Conservation (phyloP, 1,140 invertebrate species). For the Telenomus remus region DNA sequence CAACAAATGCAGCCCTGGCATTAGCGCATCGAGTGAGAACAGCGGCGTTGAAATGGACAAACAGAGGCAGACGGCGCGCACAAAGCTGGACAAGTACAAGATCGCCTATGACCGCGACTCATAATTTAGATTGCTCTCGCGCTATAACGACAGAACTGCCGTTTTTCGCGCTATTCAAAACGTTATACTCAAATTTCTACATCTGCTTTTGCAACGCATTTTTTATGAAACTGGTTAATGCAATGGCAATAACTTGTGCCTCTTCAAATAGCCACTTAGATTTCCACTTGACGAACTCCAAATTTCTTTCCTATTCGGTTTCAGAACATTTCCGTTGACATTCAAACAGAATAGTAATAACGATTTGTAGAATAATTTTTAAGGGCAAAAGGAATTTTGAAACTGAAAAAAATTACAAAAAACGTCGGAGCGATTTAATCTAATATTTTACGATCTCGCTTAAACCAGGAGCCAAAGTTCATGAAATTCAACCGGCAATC, state of each 20-base stretch:
- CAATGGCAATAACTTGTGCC: slow-evolving; percentile 12
- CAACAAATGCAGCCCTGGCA: slow-evolving; percentile 43
- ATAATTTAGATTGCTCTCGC: slow-evolving; percentile 36
- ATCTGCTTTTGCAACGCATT: slow-evolving; percentile 25
- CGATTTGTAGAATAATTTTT: no score
- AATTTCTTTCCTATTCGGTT: no score
- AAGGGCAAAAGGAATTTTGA: no score
- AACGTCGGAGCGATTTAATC: neutral
- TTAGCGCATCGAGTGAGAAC: slow-evolving; percentile 7
- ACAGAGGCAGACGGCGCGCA: neutral
- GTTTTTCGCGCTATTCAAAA: slow-evolving; percentile 31
- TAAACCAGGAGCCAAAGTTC: neutral
- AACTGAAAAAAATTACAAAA: neutral
- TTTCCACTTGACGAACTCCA: neutral
- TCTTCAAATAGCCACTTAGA: slow-evolving; percentile 5
- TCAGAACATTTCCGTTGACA: no score
- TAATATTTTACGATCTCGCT: neutral
- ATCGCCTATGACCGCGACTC: slow-evolving; percentile 29
- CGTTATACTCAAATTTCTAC: slow-evolving; percentile 32
- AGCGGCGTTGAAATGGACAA: neutral
- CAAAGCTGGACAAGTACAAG: slow-evolving; percentile 36
- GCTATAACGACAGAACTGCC: slow-evolving; percentile 27
- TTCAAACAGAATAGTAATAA: no score
- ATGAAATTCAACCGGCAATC: neutral
- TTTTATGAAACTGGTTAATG: slow-evolving; percentile 8